Evolutionary conservation across 2,797 vertebrate species (phyloP), one percentile per base, ranked within the genome.

Genomic region (Paedocypris micromegethes): DNA sequence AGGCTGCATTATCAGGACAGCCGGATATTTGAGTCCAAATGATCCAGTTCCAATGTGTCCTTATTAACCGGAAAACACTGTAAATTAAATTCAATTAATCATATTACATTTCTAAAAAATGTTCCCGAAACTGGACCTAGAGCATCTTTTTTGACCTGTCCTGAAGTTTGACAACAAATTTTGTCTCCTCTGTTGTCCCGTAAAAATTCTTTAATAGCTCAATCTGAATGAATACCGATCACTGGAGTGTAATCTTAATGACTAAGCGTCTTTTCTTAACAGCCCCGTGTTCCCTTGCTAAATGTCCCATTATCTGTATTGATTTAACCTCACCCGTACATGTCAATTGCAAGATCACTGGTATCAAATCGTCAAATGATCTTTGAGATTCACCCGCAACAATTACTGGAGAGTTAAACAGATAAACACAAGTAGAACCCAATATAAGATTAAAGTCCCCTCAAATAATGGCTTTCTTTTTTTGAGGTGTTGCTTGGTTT

Each of bases 391-490:
- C 58, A 39, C n/a, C 23, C 23, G 23, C 23, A 23, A 23, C 23
- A 23, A 23, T 23, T 3, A 61, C 48, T 51, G 43, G 40, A 4
- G 45, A 9, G 62, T 64, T 53, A 45, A n/a, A 7, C 53, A 53
- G 7, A 64, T 38, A 43, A 23, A 23, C 61, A 44, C 23, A 54
- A 39, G 61, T 5, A 38, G 50, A 44, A 55, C 4, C 39, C 0
- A 38, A 65, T 55, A 46, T 47, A 9, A 65, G 41, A 43, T 65
- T 47, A 2, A 66, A 37, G 56, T 9, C n/a, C 55, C 48, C 55
- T 55, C 41, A 41, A 56, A 66, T 66, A 66, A 56, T 3, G 6
- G 4, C 45, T 45, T 48, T 9, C 53, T 57, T 66, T 6, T 55
- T 64, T 49, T 39, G 38, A 49, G 45, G n/a, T 9, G 9, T 23